Evolutionary conservation across 2,888 invertebrate species (phyloP), one percentile per base, ranked within the genome.

Genomic region (Sphaerophoria rueppellii): DNA sequence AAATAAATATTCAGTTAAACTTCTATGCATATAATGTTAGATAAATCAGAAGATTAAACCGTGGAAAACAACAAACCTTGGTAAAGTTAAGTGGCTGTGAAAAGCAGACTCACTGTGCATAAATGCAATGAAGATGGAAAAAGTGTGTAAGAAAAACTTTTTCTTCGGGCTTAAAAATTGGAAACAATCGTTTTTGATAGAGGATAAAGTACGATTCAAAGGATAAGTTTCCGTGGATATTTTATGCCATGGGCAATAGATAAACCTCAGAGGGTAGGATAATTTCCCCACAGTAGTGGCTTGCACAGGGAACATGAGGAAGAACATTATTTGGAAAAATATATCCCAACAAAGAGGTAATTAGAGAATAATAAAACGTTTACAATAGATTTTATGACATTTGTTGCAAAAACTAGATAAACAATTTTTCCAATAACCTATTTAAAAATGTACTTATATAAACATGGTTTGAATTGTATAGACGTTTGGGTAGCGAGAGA

Each of bases 31-130:
- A 40, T 78, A 24, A 24, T 24, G 24, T 24, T 24, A 24, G 78
- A 78, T 82, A 82, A 82, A 82, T 82, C 82, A 70, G 78, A 43
- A 74, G 70, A 74, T 78, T 70, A 82, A 74, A 71, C 58, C 40
- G 32, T 14, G 46, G 14, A 78, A 78, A 71, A 71, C 57, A 65
- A 74, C 57, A 65, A 74, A 37, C 78, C 50, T 16, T n/a, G 34
- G 43, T 6, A 55, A 61, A 34, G 69, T 58, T 57, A 54, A 32
- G 54, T 54, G 24, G 60, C 9, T 61, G 71, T 24, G 69, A 70
- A 65, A 73, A 57, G 1, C 24, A 24, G 74, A 54, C 73, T 40
- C 35, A 35, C 46, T 57, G 14, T 77, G 54, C 63, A 65, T 48
- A 24, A 24, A 77, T 67, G 57, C 58, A 37, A 48, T 67, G 40